Percentiles rank a stretch among this genome's conserved stretches.
Conservation (phyloP, 1,140 invertebrate genomes). For the Ephestia elutella region DNA sequence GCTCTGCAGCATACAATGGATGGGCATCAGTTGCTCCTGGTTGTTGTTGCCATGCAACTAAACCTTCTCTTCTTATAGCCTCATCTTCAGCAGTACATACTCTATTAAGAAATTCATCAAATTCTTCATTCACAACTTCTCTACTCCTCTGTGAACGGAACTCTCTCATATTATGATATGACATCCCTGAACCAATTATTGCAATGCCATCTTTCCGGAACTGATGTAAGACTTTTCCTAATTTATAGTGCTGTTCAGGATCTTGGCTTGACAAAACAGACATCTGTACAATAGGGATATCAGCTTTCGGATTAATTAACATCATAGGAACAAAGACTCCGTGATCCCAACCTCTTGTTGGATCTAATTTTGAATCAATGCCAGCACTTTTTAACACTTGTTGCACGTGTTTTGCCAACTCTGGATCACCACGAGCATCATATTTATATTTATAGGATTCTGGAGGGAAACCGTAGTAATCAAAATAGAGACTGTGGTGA, state of each 20-base stretch:
- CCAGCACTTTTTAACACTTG: constrained; percentile 41
- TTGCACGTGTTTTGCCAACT: constrained; percentile 48
- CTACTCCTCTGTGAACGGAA: constrained; percentile 38
- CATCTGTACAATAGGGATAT: constrained; percentile 60
- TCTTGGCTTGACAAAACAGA: constrained; percentile 56
- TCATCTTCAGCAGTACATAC: constrained; percentile 51
- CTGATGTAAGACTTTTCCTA: constrained; percentile 48
- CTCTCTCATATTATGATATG: constrained; percentile 66
- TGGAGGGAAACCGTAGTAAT: constrained; percentile 64
- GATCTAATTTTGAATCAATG: constrained; percentile 51
- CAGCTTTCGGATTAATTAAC: constrained; percentile 55
- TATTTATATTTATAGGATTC: constrained; percentile 63
- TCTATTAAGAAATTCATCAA: constrained; percentile 53
- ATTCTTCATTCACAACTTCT: constrained; percentile 50
- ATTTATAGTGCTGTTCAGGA: constrained; percentile 51
- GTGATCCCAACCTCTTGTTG: constrained; percentile 64
- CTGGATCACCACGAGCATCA: constrained; percentile 54
- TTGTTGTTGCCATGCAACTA: constrained; percentile 47
- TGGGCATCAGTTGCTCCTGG: constrained; percentile 53
- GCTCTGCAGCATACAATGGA: constrained; percentile 53
- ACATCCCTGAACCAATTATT: constrained; percentile 63
- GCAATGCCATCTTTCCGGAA: constrained; percentile 62
- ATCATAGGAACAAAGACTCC: constrained; percentile 69
- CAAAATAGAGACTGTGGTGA: constrained; percentile 61
- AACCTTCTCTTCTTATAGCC: constrained; percentile 32